Percentiles rank a stretch among this genome's conserved stretches.
phyloP scores from a whole-genome alignment of 23 tunicate species.

The Halocynthia roretzi region DNA sequence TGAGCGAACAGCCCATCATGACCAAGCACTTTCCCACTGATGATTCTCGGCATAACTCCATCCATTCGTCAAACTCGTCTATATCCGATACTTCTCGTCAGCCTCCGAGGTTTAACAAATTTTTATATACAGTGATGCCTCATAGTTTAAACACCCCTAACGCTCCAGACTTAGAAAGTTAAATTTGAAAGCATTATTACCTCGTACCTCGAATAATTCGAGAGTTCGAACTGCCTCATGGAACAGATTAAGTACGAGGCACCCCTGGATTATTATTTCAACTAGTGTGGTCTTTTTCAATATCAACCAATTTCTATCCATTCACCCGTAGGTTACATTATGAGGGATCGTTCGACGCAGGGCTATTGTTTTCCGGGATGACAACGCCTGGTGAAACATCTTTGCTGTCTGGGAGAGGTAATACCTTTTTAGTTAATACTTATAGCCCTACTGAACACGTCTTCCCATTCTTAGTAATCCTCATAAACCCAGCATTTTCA shows the following conservation, averaged over 20 bases:
- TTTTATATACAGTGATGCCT: background rate
- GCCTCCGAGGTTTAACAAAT: background rate
- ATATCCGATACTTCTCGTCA: background rate
- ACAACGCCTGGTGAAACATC: slow-evolving; percentile 12
- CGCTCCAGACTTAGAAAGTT: too few species aligned
- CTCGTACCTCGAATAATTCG: too few species aligned
- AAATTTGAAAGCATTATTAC: too few species aligned
- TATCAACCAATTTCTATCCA: background rate
- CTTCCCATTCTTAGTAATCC: too few species aligned
- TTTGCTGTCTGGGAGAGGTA: slow-evolving; percentile 4
- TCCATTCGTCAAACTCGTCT: slow-evolving; percentile 3
- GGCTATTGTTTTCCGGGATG: slow-evolving; percentile 3
- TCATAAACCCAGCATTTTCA: too few species aligned
- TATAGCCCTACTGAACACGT: too few species aligned
- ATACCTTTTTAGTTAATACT: background rate
- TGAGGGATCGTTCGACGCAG: slow-evolving; percentile 2
- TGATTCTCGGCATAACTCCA: slow-evolving; percentile 9
- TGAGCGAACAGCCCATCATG: too few species aligned
- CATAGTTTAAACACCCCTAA: too few species aligned
- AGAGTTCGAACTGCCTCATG: too few species aligned
- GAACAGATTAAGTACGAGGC: too few species aligned
- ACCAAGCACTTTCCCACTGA: background rate
- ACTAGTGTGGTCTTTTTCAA: background rate
- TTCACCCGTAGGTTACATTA: background rate
- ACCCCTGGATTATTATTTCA: background rate